Evolutionary conservation across 2,113 vertebrate genomes (phyloP).

Genomic region (Eudorcas thomsonii): DNA sequence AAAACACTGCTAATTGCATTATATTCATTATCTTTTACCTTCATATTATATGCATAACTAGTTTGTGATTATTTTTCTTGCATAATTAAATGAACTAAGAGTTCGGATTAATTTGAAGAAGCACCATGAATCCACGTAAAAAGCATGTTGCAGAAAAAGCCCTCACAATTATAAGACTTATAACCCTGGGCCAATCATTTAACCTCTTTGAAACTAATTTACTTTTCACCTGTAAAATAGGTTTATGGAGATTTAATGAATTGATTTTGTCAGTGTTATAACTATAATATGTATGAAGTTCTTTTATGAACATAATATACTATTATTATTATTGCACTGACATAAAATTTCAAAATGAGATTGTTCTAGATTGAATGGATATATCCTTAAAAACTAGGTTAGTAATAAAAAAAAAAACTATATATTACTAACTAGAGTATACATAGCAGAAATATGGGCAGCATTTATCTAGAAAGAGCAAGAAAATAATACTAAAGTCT

Average conservation of each 20-base stretch:
- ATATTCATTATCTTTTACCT: background rate
- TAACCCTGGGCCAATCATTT: background rate
- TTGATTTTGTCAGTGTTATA: background rate
- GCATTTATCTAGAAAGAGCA: background rate
- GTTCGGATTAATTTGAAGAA: background rate
- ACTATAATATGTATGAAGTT: background rate
- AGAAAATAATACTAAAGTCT: background rate
- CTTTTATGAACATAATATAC: background rate
- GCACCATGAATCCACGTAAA: background rate
- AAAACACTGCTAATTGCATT: conserved; percentile 21
- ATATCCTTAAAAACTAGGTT: background rate
- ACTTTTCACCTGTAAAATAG: background rate
- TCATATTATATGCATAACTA: background rate
- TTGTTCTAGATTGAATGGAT: background rate
- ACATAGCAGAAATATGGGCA: background rate
- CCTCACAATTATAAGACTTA: background rate
- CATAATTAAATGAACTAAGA: conserved; percentile 12
- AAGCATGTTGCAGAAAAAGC: background rate
- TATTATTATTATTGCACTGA: background rate
- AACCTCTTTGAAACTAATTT: conserved; percentile 19
- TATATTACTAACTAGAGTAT: no score
- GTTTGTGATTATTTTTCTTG: conserved; percentile 14
- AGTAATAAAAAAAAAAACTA: no score
- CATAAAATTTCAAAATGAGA: background rate
- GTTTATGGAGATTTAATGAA: background rate